Evolutionary conservation across 2,888 invertebrate species (phyloP).

Genomic region (Muschampia plurimacula): DNA sequence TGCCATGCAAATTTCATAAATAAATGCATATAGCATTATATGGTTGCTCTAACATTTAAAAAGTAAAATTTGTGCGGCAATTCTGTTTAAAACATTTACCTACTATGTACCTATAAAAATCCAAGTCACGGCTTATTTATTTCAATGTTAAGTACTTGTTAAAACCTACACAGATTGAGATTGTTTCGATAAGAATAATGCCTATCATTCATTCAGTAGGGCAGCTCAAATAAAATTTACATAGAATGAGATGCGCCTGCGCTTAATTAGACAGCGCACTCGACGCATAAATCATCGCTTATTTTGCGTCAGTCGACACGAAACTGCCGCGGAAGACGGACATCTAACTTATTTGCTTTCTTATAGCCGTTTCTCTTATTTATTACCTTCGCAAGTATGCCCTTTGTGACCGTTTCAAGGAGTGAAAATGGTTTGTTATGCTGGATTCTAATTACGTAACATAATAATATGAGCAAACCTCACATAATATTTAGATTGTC

Average conservation of each 20-base stretch:
- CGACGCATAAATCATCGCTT: constrained; percentile 69
- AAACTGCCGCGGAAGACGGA: constrained; percentile 48
- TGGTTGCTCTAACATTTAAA: not conserved
- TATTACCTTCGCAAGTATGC: constrained; percentile 50
- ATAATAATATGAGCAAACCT: not conserved
- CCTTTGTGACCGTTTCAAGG: constrained; percentile 25
- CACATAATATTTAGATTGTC: too few species aligned
- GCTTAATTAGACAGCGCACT: constrained; percentile 72
- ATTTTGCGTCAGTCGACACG: constrained; percentile 58
- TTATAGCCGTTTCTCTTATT: constrained; percentile 50
- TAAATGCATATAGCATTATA: not conserved
- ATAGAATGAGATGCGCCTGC: constrained; percentile 73
- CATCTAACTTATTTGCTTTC: constrained; percentile 49
- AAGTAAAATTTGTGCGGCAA: not conserved
- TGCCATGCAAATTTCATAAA: not conserved
- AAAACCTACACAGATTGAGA: constrained; percentile 47
- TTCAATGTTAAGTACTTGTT: constrained; percentile 18
- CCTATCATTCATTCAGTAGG: constrained; percentile 50
- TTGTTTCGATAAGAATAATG: constrained; percentile 48
- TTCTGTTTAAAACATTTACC: too few species aligned
- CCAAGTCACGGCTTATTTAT: constrained; percentile 20
- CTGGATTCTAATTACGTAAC: not conserved
- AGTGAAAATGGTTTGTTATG: constrained; percentile 21
- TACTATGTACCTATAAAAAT: not conserved
- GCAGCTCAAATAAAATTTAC: constrained; percentile 62